A percentile compares a stretch with the other conserved stretches of the same genome.
Conservation (phyloP, 2,888 invertebrate species). For the Erpobdella octoculata region DNA sequence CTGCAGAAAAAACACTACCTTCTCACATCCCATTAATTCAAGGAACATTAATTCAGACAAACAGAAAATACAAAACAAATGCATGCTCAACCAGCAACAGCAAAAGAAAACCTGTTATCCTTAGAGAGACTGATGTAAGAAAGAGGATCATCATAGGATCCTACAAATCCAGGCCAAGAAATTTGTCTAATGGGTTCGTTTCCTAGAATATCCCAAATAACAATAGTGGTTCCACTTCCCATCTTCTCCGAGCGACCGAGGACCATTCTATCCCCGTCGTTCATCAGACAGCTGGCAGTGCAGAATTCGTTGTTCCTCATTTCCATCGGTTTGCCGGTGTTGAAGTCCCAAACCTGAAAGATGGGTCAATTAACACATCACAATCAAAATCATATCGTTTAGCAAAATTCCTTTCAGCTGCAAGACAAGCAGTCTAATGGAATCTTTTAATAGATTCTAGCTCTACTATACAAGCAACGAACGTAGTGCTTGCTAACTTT, state of each 20-base stretch:
- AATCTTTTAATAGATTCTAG: background rate
- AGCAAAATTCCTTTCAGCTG: too few species aligned
- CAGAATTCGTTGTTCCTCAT: conserved; percentile 49
- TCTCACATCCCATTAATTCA: too few species aligned
- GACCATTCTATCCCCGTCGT: conserved; percentile 48
- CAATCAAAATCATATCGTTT: too few species aligned
- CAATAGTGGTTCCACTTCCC: conserved; percentile 48
- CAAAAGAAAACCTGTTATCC: conserved; percentile 19
- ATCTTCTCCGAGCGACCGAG: conserved; percentile 49
- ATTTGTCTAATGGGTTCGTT: conserved; percentile 46
- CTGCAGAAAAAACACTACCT: background rate
- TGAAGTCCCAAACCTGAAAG: conserved; percentile 50
- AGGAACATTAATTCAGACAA: too few species aligned
- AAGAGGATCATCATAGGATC: conserved; percentile 23
- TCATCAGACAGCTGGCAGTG: conserved; percentile 49
- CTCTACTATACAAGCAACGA: background rate
- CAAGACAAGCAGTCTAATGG: background rate
- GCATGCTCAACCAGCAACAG: background rate
- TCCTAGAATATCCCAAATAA: conserved; percentile 51
- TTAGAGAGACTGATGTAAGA: conserved; percentile 24
- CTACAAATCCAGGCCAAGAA: conserved; percentile 46
- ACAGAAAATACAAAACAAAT: conserved; percentile 2
- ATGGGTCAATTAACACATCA: too few species aligned
- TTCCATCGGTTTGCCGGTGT: conserved; percentile 47
- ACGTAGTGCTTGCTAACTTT: conserved; percentile 12